Base-by-base conservation (phyloP, 2,113 vertebrate species). In the Coryphaenoides rupestris region DNA sequence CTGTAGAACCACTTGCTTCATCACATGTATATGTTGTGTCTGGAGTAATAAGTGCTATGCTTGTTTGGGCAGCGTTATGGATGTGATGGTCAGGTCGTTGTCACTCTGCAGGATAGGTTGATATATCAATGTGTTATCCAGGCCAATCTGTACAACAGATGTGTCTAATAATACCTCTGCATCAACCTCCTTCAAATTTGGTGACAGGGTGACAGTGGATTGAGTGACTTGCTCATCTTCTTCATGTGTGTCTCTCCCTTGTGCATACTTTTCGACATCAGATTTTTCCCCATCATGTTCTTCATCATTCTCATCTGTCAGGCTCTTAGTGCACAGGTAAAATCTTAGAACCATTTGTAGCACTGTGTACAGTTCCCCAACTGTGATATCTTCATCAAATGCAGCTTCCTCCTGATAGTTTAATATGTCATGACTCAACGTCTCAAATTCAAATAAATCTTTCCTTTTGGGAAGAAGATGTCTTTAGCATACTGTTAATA, bases 41-140 rank as follows among this genome's bases (percentile, higher is more conserved):
- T 60, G 14, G 49, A 60, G 9, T 21, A 67, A 40, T 60, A 24
- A 40, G 26, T 60, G 47, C 72, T 72, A 74, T n/a, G 19, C 19
- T n/a, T 5, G 55, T 69, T 73, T 60, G 68, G 66, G 59, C 70
- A 61, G 60, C 14, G 23, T 79, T 72, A 76, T 66, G 61, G 77
- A 86, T 80, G 78, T 78, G 80, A 80, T 85, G 78, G 83, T 78
- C 79, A 84, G 57, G 66, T 60, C 69, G 19, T 66, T 63, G 73
- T 68, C 63, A 72, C 66, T 60, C 55, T 60, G 60, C 65, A 26
- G 65, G 53, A 53, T 63, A 4, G 3, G 24, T 59, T 69, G 63
- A 77, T 63, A 47, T 52, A 65, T 80, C 71, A 59, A 63, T 6
- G 22, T 77, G 68, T 73, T 69, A 72, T 55, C 45, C 57, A 50